phyloP scores from a whole-genome alignment of 2,113 vertebrate species.

The Xiphophorus couchianus region DNA sequence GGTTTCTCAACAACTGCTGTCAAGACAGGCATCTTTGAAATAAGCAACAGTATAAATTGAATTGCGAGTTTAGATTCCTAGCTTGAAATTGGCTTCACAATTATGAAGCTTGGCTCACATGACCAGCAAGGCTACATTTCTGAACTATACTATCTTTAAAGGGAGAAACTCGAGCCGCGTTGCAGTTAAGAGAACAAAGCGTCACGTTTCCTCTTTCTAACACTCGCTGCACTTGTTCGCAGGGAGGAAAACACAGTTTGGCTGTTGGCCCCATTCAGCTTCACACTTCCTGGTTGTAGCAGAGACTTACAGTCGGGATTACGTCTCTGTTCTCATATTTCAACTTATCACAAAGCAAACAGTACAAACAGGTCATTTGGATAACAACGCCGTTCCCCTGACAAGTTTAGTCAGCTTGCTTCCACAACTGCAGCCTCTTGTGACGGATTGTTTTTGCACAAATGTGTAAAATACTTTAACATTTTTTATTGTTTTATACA shows the following conservation, averaged over 20 bases:
- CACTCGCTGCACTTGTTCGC: slow-evolving; percentile 26
- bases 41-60: background rate
- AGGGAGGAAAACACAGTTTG: slow-evolving; percentile 48
- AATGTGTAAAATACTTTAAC: background rate
- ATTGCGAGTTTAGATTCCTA: background rate
- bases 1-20: slow-evolving; percentile 15
- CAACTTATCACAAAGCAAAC: slow-evolving; percentile 71
- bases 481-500: background rate
- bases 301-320: slow-evolving; percentile 58
- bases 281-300: slow-evolving; percentile 73
- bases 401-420: slow-evolving; percentile 4
- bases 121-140: slow-evolving; percentile 26
- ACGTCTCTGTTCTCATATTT: slow-evolving; percentile 61
- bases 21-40: background rate
- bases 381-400: slow-evolving; percentile 41
- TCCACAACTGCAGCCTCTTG: slow-evolving; percentile 19
- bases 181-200: slow-evolving; percentile 49
- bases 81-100: slow-evolving; percentile 20
- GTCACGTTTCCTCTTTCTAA: slow-evolving; percentile 76
- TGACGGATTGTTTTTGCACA: slow-evolving; percentile 2
- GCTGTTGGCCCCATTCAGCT: slow-evolving; percentile 64
- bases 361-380: slow-evolving; percentile 62
- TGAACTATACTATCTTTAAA: slow-evolving; percentile 6
- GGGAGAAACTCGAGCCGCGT: slow-evolving; percentile 45
- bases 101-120: slow-evolving; percentile 3